Evolutionary conservation across 2,797 vertebrate species (phyloP).

Genomic region (Melanotaenia parkinsoni): DNA sequence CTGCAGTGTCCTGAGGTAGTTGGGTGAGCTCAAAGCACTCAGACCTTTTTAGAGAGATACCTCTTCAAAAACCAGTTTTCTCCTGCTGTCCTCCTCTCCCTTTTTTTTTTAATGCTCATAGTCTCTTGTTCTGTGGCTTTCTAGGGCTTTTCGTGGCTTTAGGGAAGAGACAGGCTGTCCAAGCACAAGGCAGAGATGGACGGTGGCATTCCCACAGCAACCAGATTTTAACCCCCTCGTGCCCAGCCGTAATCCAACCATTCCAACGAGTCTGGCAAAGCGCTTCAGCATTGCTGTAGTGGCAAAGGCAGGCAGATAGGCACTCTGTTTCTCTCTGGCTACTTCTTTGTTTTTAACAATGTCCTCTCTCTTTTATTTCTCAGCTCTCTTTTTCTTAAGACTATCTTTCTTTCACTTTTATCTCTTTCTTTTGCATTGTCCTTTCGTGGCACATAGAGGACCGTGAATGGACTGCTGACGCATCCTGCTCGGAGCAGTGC

Average conservation of each 20-base stretch:
- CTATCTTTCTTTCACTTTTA: slow-evolving; percentile 16
- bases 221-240: slow-evolving; percentile 67
- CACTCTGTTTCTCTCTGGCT: slow-evolving; percentile 74
- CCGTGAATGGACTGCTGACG: slow-evolving; percentile 92
- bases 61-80: slow-evolving; percentile 79
- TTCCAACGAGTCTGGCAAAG: slow-evolving; percentile 64
- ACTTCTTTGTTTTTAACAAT: slow-evolving; percentile 37
- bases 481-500: slow-evolving; percentile 87
- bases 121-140: slow-evolving; percentile 70
- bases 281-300: slow-evolving; percentile 69
- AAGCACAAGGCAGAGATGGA: slow-evolving; percentile 60
- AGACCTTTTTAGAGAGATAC: slow-evolving; percentile 79
- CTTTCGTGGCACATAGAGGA: slow-evolving; percentile 82
- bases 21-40: slow-evolving; percentile 80
- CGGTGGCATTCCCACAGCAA: slow-evolving; percentile 69
- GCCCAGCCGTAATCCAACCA: slow-evolving; percentile 53
- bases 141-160: slow-evolving; percentile 74
- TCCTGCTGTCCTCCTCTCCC: slow-evolving; percentile 57
- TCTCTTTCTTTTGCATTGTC: slow-evolving; percentile 85
- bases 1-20: slow-evolving; percentile 85
- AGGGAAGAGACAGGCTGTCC: slow-evolving; percentile 52
- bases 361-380: slow-evolving; percentile 68
- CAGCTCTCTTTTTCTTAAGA: slow-evolving; percentile 51
- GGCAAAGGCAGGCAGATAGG: slow-evolving; percentile 81
- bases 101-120: slow-evolving; percentile 48